Base-by-base conservation (phyloP, 2,113 vertebrate species). In the Psittacula cyanocephala region DNA sequence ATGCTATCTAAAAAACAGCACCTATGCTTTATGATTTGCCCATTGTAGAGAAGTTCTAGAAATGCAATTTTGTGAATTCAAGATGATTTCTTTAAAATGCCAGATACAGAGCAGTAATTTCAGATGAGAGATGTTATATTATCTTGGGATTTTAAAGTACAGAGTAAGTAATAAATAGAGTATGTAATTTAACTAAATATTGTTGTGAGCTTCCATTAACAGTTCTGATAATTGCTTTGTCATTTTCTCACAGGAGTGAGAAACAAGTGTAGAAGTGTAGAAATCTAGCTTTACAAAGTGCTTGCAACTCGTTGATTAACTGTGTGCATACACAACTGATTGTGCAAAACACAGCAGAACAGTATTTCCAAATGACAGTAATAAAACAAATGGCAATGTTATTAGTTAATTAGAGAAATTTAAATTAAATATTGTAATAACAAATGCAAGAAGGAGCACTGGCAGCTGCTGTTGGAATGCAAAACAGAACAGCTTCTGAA, bases 211-310 rank as follows among this genome's bases (percentile, higher is more conserved):
- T 85, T 93, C 84, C 35, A 22, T 64, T 83, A 95, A 64, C 49
- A 68, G 33, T 83, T 53, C 7, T 72, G 52, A 18, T 96, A 88
- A 78, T 85, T 91, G 17, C 37, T 57, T 89, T 91, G 67, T 11
- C 7, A 8, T 92, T 94, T 95, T 81, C 76, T 89, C 88, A 92
- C 2, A 92, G 86, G 19, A 37, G 53, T 0, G 2, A 85, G 64
- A 83, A 70, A 71, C 37, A 87, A 19, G 49, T 81, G 9, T 63
- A 91, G 81, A 93, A 81, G 41, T 85, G 28, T 65, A 55, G 81
- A 96, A 93, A 90, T 83, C 43, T 31, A 52, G 62, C 46, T 72
- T 92, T 39, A 31, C 52, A 79, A 94, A 96, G 83, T 47, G 50
- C 4, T 76, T 92, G 49, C n/a, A 47, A 60, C 44, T 49, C 8